Percentiles rank a stretch among this genome's conserved stretches.
Conservation (phyloP, 2,888 invertebrate species). For the Drosophila mulleri region DNA sequence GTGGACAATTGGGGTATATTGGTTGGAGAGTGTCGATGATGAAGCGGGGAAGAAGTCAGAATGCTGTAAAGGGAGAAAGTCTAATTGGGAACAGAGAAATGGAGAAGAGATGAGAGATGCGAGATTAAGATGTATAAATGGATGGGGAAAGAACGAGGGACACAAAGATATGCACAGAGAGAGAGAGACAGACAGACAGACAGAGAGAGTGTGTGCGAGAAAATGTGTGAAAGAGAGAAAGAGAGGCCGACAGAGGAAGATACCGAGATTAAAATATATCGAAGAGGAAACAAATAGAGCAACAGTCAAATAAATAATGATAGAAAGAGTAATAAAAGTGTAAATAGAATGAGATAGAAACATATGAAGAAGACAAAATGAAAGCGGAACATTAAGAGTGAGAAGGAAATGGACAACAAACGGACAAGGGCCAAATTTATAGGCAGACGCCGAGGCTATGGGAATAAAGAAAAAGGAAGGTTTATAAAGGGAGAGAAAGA, state of each 20-base stretch:
- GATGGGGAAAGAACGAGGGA: neutral
- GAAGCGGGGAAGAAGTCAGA: neutral
- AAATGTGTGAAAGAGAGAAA: too few relatives aligned
- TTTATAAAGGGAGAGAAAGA: too few relatives aligned
- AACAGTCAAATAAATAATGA: too few relatives aligned
- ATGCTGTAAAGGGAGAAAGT: neutral
- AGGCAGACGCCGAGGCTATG: too few relatives aligned
- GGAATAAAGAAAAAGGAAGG: too few relatives aligned
- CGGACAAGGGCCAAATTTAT: too few relatives aligned
- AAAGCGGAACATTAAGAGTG: neutral
- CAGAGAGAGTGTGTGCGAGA: fast-evolving
- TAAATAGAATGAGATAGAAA: too few relatives aligned
- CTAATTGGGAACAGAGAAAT: too few relatives aligned
- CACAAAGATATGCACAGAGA: neutral
- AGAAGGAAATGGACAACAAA: neutral
- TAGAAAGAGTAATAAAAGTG: too few relatives aligned
- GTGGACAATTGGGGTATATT: neutral
- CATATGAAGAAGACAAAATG: neutral
- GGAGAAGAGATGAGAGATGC: neutral
- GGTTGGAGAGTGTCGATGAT: neutral
- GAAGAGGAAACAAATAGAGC: too few relatives aligned
- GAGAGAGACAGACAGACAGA: neutral
- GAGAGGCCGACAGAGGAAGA: too few relatives aligned
- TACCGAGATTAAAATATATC: too few relatives aligned
- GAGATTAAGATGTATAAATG: neutral